These are phyloP conservation scores for Bombyx huttoni DNA, from an alignment of 2,888 invertebrate species.

Conservation along the genomic window DNA sequence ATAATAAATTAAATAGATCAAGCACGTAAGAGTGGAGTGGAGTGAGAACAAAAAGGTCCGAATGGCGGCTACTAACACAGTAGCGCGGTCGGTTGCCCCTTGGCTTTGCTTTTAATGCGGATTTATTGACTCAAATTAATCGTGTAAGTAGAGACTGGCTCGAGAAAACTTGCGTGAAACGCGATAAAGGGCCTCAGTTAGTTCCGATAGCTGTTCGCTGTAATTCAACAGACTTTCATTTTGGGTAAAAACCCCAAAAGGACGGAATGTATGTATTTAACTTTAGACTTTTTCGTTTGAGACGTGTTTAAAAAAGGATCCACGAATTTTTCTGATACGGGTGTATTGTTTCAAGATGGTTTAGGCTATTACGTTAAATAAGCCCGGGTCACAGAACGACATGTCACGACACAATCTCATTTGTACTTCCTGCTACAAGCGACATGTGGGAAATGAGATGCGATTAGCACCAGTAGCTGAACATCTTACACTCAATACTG, in stretches of 20 bases:
- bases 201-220: conserved; percentile 43
- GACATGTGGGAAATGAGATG: conserved; percentile 57
- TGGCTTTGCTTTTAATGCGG: conserved; percentile 63
- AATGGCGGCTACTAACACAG: conserved; percentile 52
- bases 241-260: conserved; percentile 17
- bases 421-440: conserved; percentile 47
- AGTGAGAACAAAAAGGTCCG: conserved; percentile 49
- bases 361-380: conserved; percentile 27
- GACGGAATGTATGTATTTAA: neutral
- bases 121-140: conserved; percentile 72
- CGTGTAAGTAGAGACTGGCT: conserved; percentile 61
- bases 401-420: conserved; percentile 53
- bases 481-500: conserved; percentile 7
- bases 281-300: neutral
- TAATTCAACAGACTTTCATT: conserved; percentile 41
- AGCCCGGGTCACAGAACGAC: conserved; percentile 40
- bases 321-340: neutral
- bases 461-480: conserved; percentile 42
- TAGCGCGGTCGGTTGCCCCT: conserved; percentile 54
- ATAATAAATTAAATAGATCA: conserved; percentile 38
- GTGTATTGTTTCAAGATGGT: conserved; percentile 11
- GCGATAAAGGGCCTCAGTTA: conserved; percentile 54
- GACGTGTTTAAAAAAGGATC: too few species aligned
- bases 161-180: conserved; percentile 63
- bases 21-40: conserved; percentile 13